A percentile compares a stretch with the other conserved stretches of the same genome.
phyloP scores from a whole-genome alignment of 2,888 invertebrate species.

The Zonitis immaculata region DNA sequence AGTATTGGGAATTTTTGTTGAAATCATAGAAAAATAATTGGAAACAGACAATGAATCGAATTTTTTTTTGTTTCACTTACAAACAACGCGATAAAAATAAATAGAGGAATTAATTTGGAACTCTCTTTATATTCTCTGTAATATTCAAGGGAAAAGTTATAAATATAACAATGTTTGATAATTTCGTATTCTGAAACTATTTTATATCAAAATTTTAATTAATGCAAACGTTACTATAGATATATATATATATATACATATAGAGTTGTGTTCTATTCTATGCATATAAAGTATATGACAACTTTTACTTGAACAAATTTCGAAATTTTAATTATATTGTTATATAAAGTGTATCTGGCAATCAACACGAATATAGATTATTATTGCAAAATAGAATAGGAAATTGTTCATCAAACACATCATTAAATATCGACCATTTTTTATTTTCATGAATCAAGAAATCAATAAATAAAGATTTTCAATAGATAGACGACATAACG shows the following conservation, averaged over 20 bases:
- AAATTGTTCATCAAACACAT: background rate
- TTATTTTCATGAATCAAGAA: too few species aligned
- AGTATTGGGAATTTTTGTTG: too few species aligned
- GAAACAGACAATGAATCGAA: too few species aligned
- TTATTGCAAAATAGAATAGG: background rate
- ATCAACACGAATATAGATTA: background rate
- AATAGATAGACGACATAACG: background rate
- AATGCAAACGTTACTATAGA: background rate
- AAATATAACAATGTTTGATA: background rate
- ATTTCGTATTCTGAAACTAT: background rate
- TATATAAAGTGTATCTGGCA: background rate
- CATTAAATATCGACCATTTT: too few species aligned
- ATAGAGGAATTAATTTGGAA: background rate
- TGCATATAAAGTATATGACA: conserved; percentile 1
- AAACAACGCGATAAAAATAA: background rate
- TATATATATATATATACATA: too few species aligned
- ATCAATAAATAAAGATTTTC: background rate
- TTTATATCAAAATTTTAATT: conserved; percentile 1
- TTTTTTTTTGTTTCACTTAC: too few species aligned
- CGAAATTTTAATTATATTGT: background rate
- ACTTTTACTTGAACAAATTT: background rate
- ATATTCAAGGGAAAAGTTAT: background rate
- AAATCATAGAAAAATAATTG: too few species aligned
- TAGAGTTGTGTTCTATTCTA: background rate
- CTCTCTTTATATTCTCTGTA: background rate